Evolutionary conservation across 2,888 invertebrate species (phyloP).

Genomic region (Eupithecia inturbata): DNA sequence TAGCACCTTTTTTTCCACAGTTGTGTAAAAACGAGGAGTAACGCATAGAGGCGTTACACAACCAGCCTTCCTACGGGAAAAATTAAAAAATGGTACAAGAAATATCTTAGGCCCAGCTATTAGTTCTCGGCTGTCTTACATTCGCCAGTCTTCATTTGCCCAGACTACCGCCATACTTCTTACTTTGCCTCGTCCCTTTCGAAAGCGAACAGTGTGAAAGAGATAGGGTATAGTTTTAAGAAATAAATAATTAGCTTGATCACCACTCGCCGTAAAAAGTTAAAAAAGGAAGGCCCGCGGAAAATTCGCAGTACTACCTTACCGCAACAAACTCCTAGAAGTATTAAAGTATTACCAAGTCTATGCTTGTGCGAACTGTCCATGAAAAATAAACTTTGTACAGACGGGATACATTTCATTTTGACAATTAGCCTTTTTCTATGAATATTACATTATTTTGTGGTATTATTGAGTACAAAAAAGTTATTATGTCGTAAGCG

Average conservation of each 20-base stretch:
- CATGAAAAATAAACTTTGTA: constrained; percentile 20
- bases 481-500: not conserved
- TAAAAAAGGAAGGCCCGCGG: constrained; percentile 43
- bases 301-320: constrained; percentile 51
- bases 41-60: no score
- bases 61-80: not conserved
- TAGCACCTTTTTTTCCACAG: constrained; percentile 35
- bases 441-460: constrained; percentile 17
- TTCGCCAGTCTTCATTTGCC: constrained; percentile 14
- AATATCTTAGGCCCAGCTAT: not conserved
- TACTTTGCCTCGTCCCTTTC: constrained; percentile 27
- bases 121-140: not conserved
- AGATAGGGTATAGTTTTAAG: constrained; percentile 42
- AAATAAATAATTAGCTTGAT: constrained; percentile 47
- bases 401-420: constrained; percentile 19
- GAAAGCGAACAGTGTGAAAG: constrained; percentile 24
- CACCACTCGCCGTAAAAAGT: constrained; percentile 36
- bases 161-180: constrained; percentile 29
- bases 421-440: not conserved
- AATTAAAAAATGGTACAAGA: not conserved
- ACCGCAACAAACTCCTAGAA: constrained; percentile 49
- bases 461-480: constrained; percentile 14
- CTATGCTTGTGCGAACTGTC: constrained; percentile 31
- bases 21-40: constrained; percentile 15
- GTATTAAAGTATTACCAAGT: constrained; percentile 51